Evolutionary conservation across 2,113 vertebrate genomes (phyloP).

Genomic region (Triplophysa siluroides): DNA sequence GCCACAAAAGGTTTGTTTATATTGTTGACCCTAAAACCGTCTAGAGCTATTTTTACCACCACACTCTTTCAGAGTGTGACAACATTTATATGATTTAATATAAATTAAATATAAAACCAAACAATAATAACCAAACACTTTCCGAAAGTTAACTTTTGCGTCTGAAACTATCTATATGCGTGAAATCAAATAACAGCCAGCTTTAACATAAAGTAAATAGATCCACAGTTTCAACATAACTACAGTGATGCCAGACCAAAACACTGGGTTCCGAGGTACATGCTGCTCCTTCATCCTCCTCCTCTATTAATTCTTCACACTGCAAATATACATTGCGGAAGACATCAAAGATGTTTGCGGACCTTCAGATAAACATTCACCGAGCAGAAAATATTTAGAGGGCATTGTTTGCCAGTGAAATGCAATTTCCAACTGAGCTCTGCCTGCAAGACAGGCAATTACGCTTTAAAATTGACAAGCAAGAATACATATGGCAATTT

Average conservation of each 20-base stretch:
- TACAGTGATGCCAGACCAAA: background rate
- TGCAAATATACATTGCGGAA: slow-evolving; percentile 24
- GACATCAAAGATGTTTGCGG: slow-evolving; percentile 18
- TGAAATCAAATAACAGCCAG: background rate
- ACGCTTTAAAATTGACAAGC: slow-evolving; percentile 51
- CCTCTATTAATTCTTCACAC: slow-evolving; percentile 3
- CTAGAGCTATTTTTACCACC: too few relatives aligned
- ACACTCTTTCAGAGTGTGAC: too few relatives aligned
- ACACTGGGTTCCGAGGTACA: background rate
- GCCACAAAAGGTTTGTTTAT: too few relatives aligned
- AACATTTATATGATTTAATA: too few relatives aligned
- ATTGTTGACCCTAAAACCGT: too few relatives aligned
- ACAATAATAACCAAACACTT: too few relatives aligned
- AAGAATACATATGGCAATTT: slow-evolving; percentile 54
- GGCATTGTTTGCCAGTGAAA: slow-evolving; percentile 48
- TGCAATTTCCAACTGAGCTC: slow-evolving; percentile 50
- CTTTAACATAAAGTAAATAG: background rate
- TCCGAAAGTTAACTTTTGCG: too few relatives aligned
- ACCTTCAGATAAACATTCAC: slow-evolving; percentile 40
- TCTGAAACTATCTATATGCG: background rate
- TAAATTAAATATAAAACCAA: too few relatives aligned
- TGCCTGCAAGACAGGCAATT: slow-evolving; percentile 57
- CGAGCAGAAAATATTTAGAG: slow-evolving; percentile 36
- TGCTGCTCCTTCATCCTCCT: background rate
- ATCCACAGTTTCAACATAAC: background rate